phyloP scores from a whole-genome alignment of 2,797 vertebrate genomes.

The Craterocephalus amniculus region DNA sequence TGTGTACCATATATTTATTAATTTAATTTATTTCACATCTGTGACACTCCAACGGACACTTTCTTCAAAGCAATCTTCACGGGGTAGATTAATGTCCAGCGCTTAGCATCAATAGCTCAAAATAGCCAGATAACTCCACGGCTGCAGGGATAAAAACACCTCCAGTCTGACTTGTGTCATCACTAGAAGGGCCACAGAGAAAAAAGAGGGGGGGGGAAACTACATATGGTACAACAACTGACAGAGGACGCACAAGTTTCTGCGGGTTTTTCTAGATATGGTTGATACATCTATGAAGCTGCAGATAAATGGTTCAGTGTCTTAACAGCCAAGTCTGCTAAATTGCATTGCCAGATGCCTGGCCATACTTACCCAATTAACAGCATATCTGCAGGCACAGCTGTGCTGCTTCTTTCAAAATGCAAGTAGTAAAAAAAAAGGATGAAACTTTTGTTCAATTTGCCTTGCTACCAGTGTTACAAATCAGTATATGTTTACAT shows the following conservation, averaged over 20 bases:
- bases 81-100: slow-evolving; percentile 80
- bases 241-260: slow-evolving; percentile 35
- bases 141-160: slow-evolving; percentile 62
- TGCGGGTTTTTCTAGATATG: slow-evolving; percentile 36
- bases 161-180: slow-evolving; percentile 41
- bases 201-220: background rate
- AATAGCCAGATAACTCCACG: slow-evolving; percentile 71
- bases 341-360: background rate
- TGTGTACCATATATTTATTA: slow-evolving; percentile 73
- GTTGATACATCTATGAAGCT: slow-evolving; percentile 31
- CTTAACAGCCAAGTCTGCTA: slow-evolving; percentile 5
- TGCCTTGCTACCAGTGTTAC: background rate
- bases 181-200: slow-evolving; percentile 35
- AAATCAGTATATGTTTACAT: background rate
- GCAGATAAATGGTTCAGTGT: slow-evolving; percentile 34
- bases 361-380: background rate
- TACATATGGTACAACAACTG: slow-evolving; percentile 26
- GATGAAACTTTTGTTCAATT: background rate
- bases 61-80: slow-evolving; percentile 74
- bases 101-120: slow-evolving; percentile 74
- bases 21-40: slow-evolving; percentile 72
- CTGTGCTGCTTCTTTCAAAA: background rate
- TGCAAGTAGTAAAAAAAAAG: background rate
- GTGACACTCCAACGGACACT: slow-evolving; percentile 72
- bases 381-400: background rate